Evolutionary conservation across 2,888 invertebrate genomes (phyloP), one percentile per base, ranked within the genome.

Genomic region (Amblyjoppa fuscipennis): DNA sequence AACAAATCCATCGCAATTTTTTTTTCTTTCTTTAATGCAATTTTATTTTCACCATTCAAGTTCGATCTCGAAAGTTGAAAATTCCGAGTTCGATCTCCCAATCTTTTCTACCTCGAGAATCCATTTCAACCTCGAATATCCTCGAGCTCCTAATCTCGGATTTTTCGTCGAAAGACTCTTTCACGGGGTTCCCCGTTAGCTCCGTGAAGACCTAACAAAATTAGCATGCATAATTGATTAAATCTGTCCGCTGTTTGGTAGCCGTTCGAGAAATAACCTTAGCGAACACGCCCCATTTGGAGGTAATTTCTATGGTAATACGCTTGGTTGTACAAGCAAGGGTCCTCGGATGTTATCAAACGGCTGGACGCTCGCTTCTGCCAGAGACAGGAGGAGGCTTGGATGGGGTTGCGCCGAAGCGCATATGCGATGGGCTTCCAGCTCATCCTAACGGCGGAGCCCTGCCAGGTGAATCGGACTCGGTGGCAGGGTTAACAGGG

Each of bases 251-350:
- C 34, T 73, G 73, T 64, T 31, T 31, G 31, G 34, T 64, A 20
- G 66, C 51, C 84, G 28, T 70, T 25, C 61, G 78, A 75, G 53
- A 81, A 85, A 78, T 79, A 75, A 81, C 66, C 66, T 64, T 70
- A 51, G 49, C 74, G 78, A 28, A 68, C 81, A 78, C 78, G 69
- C 64, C 78, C 78, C 61, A 73, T 71, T 70, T 82, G 66, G 4
- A 74, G 75, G 74, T 82, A 79, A 82, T 79, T 70, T 82, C 56
- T 85, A 85, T 82, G 82, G 71, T 85, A 82, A 85, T 82, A 76
- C 61, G 73, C 49, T 41, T 38, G 68, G 73, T 66, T 66, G 74
- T 78, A 53, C 66, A 77, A 53, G 74, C 20, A 64, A 70, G 59
- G 25, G 66, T 71, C 61, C 64, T 75, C 38, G 38, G 49, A 76